Evolutionary conservation across 2,113 vertebrate genomes (phyloP).

Genomic region (Uria lomvia): DNA sequence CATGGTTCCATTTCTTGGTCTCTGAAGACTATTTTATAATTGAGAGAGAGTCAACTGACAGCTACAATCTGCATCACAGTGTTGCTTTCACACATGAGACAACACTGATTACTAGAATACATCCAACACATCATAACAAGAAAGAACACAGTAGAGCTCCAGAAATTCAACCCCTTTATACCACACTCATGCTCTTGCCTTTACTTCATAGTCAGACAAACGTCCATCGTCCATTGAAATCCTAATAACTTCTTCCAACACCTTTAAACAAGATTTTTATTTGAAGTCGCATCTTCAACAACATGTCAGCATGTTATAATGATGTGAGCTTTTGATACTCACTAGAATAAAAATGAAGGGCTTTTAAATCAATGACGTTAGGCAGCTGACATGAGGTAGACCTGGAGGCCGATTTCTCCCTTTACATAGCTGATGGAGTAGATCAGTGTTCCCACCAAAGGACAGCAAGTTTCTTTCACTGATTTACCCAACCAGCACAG

Average conservation of each 20-base stretch:
- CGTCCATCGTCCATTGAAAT: neutral
- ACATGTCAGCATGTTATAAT: neutral
- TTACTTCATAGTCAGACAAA: neutral
- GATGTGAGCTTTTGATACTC: neutral
- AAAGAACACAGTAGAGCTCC: neutral
- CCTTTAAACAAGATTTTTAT: neutral
- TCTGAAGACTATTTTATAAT: slow-evolving; percentile 22
- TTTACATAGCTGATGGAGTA: neutral
- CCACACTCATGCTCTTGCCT: neutral
- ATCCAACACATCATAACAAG: neutral
- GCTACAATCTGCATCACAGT: slow-evolving; percentile 45
- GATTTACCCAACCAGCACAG: neutral
- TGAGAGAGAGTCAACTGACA: slow-evolving; percentile 42
- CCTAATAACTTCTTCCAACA: neutral
- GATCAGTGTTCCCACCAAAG: neutral
- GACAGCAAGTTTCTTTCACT: neutral
- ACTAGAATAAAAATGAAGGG: neutral
- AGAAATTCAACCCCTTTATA: neutral
- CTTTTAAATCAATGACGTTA: neutral
- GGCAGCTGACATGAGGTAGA: neutral
- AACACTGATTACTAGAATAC: neutral
- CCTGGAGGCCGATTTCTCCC: neutral
- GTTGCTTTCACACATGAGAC: slow-evolving; percentile 45
- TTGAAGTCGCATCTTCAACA: neutral
- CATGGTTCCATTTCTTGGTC: slow-evolving; percentile 28